Conservation (phyloP, 1,140 invertebrate genomes). For the Zophobas morio region DNA sequence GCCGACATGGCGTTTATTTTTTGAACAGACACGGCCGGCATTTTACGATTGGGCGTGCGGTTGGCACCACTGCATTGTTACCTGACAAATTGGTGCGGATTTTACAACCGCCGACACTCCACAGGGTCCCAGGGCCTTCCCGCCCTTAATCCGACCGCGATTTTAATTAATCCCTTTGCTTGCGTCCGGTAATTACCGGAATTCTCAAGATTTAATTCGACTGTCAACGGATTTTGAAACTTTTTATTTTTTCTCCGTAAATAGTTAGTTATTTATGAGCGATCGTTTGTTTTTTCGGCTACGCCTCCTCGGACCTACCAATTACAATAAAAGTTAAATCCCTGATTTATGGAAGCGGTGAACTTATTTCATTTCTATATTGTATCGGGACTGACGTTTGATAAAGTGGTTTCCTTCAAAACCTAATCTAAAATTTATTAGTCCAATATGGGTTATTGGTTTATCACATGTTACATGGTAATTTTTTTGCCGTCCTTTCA, state of each 20-base stretch:
- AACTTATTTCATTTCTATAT: constrained; percentile 14
- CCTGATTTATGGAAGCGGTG: not conserved
- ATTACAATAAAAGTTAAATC: constrained; percentile 14
- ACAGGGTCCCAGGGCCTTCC: not conserved
- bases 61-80: constrained; percentile 28
- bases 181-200: constrained; percentile 6
- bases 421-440: constrained; percentile 37
- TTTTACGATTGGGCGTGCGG: constrained; percentile 24
- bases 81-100: constrained; percentile 39
- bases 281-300: not conserved
- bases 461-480: constrained; percentile 36
- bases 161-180: constrained; percentile 29
- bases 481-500: constrained; percentile 31
- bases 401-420: constrained; percentile 4
- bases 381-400: constrained; percentile 14
- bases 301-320: not conserved
- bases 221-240: constrained; percentile 3
- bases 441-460: constrained; percentile 19
- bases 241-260: not conserved
- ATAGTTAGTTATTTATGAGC: constrained; percentile 2
- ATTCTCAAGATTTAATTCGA: not conserved
- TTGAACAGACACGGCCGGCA: constrained; percentile 18
- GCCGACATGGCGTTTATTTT: constrained; percentile 33
- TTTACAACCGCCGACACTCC: constrained; percentile 16
- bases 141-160: constrained; percentile 16